Evolutionary conservation across 1,140 invertebrate species (phyloP).

Genomic region (Ridgeia piscesae): DNA sequence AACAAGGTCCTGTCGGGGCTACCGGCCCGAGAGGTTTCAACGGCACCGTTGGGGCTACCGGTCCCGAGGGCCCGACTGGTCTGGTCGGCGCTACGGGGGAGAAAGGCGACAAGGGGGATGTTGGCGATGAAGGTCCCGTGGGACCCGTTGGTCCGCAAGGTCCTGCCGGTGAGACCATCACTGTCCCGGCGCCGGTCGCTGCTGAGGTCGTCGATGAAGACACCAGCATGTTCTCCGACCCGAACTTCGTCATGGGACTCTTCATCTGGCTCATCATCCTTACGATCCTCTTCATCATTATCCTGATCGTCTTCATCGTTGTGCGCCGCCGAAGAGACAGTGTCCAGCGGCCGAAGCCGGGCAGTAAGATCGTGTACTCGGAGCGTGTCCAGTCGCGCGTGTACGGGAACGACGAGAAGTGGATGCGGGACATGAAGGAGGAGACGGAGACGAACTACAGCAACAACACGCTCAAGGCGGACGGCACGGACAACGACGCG

Average conservation of each 20-base stretch:
- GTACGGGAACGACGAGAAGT: conserved; percentile 4
- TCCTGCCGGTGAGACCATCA: not conserved
- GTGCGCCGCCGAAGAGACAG: not conserved
- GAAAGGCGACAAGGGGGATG: conserved; percentile 8
- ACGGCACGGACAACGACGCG: conserved; percentile 1
- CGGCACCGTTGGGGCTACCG: conserved; percentile 8
- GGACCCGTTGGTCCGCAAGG: not conserved
- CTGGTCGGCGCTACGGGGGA: not conserved
- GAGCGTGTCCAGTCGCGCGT: not conserved
- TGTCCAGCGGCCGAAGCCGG: not conserved
- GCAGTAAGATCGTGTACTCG: not conserved
- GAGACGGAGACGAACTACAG: conserved; percentile 18
- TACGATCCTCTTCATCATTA: conserved; percentile 16
- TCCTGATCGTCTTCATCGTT: conserved; percentile 18
- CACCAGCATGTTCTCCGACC: not conserved
- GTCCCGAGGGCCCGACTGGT: not conserved
- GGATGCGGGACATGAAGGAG: not conserved
- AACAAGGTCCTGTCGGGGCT: not conserved
- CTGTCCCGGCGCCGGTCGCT: not conserved
- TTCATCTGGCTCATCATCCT: conserved; percentile 21
- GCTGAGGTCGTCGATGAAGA: not conserved
- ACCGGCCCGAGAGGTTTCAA: not conserved
- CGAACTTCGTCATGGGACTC: not conserved
- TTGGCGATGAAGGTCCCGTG: not conserved
- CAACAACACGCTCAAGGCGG: conserved; percentile 8